Percentiles rank a stretch among this genome's conserved stretches.
Evolutionary conservation across 2,797 vertebrate species (phyloP).

Genomic region (Lithobates pipiens): DNA sequence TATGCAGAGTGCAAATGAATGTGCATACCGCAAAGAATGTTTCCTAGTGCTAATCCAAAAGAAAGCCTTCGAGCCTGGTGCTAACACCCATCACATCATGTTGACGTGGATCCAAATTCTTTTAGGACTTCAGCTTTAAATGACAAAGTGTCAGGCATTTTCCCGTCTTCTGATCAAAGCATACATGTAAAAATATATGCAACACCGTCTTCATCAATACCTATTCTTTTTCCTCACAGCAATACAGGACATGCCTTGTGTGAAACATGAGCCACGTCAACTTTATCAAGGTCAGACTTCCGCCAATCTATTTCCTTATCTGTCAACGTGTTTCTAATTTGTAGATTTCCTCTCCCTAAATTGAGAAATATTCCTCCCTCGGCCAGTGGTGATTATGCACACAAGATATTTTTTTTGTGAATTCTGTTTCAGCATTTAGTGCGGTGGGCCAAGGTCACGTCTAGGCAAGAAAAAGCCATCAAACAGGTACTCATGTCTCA

Average conservation of each 20-base stretch:
- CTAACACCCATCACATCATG: constrained; percentile 23
- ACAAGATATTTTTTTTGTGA: constrained; percentile 30
- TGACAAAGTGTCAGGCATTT: constrained; percentile 41
- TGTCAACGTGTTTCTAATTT: constrained; percentile 60
- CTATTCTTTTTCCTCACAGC: constrained; percentile 31
- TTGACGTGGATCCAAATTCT: constrained; percentile 38
- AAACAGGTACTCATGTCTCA: too few relatives aligned
- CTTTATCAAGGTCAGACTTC: constrained; percentile 58
- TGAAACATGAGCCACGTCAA: constrained; percentile 53
- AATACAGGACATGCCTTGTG: constrained; percentile 56
- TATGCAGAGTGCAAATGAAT: not conserved
- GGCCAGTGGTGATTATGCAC: constrained; percentile 9
- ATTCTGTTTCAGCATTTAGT: constrained; percentile 19
- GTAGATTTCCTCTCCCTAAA: constrained; percentile 58
- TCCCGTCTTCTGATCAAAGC: constrained; percentile 50
- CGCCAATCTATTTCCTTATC: constrained; percentile 60
- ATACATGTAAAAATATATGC: constrained; percentile 40
- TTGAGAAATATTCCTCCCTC: constrained; percentile 54
- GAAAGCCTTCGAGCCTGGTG: constrained; percentile 31
- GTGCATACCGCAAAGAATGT: constrained; percentile 23
- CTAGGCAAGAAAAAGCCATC: not conserved
- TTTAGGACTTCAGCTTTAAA: constrained; percentile 18
- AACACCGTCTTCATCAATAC: constrained; percentile 40
- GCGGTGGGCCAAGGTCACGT: constrained; percentile 1
- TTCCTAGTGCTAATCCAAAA: constrained; percentile 29